phyloP scores from a whole-genome alignment of 2,888 invertebrate species.

The Deilephila elpenor region DNA sequence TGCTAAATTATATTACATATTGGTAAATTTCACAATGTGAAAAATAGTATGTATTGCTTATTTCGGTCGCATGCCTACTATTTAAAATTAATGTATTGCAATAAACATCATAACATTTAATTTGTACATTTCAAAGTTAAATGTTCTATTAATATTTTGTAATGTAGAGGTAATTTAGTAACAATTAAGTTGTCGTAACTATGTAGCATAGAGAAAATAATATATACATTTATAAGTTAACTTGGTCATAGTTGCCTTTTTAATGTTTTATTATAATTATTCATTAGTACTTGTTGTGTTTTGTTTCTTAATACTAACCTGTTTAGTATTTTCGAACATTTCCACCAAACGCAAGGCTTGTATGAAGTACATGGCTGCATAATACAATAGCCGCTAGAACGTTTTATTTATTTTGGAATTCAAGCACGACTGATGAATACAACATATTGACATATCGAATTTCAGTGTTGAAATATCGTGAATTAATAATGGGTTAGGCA shows the following conservation, averaged over 20 bases:
- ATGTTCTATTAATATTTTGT: not conserved
- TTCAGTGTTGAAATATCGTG: no score
- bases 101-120: not conserved
- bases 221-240: not conserved
- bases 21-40: not conserved
- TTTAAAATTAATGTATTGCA: not conserved
- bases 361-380: no score
- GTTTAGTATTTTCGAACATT: not conserved
- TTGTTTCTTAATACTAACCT: not conserved
- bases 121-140: not conserved
- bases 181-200: not conserved
- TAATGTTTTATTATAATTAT: constrained; percentile 9
- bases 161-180: not conserved
- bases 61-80: not conserved
- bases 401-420: no score
- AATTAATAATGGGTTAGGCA: no score
- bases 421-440: no score
- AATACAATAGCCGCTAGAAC: no score
- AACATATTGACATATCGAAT: no score
- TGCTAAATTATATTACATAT: not conserved
- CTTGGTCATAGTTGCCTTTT: constrained; percentile 4
- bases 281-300: not conserved
- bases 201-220: not conserved
- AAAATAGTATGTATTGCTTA: not conserved
- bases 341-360: not conserved